phyloP scores from a whole-genome alignment of 2,888 invertebrate genomes.

The Euclidia mi region DNA sequence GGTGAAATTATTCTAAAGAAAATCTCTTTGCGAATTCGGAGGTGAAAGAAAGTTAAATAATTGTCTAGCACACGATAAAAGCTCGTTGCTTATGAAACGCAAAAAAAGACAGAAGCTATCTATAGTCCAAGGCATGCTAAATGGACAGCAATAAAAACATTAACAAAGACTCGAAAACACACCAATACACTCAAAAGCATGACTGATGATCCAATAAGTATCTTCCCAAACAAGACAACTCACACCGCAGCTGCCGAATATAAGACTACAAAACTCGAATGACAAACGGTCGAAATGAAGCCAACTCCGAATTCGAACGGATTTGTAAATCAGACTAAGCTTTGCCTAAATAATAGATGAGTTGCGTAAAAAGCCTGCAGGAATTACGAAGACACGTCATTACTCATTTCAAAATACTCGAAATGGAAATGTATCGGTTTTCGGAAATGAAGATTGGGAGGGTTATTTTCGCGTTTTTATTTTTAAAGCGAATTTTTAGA shows the following conservation, averaged over 20 bases:
- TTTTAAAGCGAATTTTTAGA: slow-evolving; percentile 36
- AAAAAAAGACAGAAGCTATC: too few relatives aligned
- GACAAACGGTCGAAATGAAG: slow-evolving; percentile 56
- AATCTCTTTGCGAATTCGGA: too few relatives aligned
- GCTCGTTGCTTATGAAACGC: too few relatives aligned
- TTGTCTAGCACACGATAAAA: too few relatives aligned
- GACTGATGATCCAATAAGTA: slow-evolving; percentile 18
- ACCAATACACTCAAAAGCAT: not conserved
- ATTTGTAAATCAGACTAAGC: slow-evolving; percentile 83
- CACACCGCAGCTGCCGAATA: slow-evolving; percentile 28
- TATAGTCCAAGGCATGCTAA: too few relatives aligned
- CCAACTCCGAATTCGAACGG: slow-evolving; percentile 65
- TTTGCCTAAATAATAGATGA: slow-evolving; percentile 84
- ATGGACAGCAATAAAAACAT: too few relatives aligned
- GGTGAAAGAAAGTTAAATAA: too few relatives aligned
- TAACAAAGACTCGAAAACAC: too few relatives aligned
- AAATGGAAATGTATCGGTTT: slow-evolving; percentile 65
- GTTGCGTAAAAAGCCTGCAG: slow-evolving; percentile 69
- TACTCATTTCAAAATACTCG: slow-evolving; percentile 76
- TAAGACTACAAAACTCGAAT: slow-evolving; percentile 57
- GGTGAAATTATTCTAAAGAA: too few relatives aligned
- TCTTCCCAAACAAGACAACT: slow-evolving; percentile 19
- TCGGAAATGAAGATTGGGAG: slow-evolving; percentile 56
- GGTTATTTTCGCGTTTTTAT: slow-evolving; percentile 43
- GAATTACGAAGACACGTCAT: slow-evolving; percentile 81